Conservation (phyloP, 2,888 invertebrate species). For the Tenthredo amoena region DNA sequence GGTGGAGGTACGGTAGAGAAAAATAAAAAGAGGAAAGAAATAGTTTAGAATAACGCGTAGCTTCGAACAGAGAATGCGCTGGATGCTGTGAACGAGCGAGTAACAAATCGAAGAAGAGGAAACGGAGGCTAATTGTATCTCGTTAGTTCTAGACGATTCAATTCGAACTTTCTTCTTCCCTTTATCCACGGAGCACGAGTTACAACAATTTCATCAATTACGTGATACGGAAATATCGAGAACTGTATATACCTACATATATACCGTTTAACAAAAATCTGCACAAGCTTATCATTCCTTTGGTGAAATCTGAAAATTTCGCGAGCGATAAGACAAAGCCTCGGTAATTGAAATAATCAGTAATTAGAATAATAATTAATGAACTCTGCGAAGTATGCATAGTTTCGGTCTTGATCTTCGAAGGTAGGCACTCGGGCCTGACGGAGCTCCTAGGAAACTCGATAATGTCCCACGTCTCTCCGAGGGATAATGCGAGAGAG, state of each 20-base stretch:
- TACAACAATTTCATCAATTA: neutral
- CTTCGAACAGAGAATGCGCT: neutral
- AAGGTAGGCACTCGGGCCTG: neutral
- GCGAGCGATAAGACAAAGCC: neutral
- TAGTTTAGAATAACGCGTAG: conserved; percentile 32
- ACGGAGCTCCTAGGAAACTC: conserved; percentile 15
- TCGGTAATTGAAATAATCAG: neutral
- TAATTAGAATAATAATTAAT: neutral
- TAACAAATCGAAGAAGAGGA: neutral
- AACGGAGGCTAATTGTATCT: conserved; percentile 44
- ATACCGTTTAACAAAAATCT: neutral
- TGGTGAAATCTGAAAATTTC: neutral
- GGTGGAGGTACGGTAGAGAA: neutral
- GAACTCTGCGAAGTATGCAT: conserved; percentile 17
- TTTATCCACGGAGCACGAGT: neutral
- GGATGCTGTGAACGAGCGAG: neutral
- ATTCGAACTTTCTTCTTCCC: conserved; percentile 40
- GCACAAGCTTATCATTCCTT: neutral
- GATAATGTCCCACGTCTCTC: conserved; percentile 32
- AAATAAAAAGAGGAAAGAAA: neutral
- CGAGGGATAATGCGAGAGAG: conserved; percentile 17
- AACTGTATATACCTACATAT: no score
- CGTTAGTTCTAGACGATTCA: conserved; percentile 43
- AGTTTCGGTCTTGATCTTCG: conserved; percentile 27
- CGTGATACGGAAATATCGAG: neutral